Base-by-base conservation (phyloP, 2,797 vertebrate genomes). In the Urosaurus nigricauda region DNA sequence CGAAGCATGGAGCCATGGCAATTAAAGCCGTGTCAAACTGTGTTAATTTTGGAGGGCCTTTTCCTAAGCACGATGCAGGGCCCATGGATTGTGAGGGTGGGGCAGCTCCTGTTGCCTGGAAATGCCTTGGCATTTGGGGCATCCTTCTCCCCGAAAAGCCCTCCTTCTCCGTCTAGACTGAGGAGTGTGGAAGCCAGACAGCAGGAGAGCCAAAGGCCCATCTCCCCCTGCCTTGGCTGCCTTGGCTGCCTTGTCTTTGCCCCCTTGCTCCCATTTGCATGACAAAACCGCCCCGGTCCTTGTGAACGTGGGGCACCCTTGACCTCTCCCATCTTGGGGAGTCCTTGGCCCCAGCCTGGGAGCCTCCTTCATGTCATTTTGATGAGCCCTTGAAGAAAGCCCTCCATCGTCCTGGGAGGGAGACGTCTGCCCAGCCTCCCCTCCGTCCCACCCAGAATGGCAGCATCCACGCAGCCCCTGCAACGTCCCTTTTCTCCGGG, bases 291-390 rank as follows among this genome's bases (percentile, higher is more conserved):
- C 86, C 82, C 93, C 93, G 94, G 94, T 96, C 96, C 96, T 97
- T 96, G 96, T 96, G 97, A 97, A 98, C 97, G 97, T 98, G 97
- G 97, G 97, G 97, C 97, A 98, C 97, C 98, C 93, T 94, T 96
- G 96, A 97, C 97, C 97, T 92, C 94, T 92, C 89, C 93, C 93
- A 95, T 97, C 85, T 98, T 98, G 95, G 96, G 97, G 97, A 96
- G 97, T 98, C 97, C 98, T 98, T 98, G 97, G 97, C 97, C 95
- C 95, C 95, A 83, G 96, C 94, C 94, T 95, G 95, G 91, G 89
- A 96, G 94, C 83, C 82, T 91, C 94, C 95, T 95, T 95, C 94
- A 91, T 96, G 96, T 95, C 95, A 96, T 93, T 95, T 92, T 95
- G 95, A 96, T 95, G 95, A 95, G 95, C 92, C 93, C 94, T 94